Evolutionary conservation across 2,113 vertebrate genomes (phyloP).

Genomic region (Paedocypris sp.): DNA sequence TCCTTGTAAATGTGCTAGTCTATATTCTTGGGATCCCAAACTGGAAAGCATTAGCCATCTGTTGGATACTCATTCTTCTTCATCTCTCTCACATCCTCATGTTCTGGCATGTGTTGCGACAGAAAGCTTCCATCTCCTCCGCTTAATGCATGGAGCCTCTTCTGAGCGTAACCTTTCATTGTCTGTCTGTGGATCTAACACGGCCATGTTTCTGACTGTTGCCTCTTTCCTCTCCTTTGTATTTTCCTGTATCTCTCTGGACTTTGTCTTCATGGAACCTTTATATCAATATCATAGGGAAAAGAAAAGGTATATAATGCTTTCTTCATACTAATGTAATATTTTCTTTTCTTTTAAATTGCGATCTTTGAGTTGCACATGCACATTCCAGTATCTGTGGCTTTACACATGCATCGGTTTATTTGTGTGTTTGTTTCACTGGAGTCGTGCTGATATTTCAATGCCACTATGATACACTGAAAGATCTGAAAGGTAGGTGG

Average conservation of each 20-base stretch:
- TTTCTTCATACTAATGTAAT: conserved; percentile 46
- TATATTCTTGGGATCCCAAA: conserved; percentile 16
- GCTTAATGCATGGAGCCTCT: conserved; percentile 35
- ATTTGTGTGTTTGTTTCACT: conserved; percentile 20
- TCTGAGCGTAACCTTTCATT: conserved; percentile 30
- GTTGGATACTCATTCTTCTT: conserved; percentile 25
- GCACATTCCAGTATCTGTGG: conserved; percentile 31
- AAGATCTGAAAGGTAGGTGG: conserved; percentile 57
- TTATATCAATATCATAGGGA: conserved; percentile 84
- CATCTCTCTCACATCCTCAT: conserved; percentile 23
- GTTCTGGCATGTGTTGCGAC: conserved; percentile 28
- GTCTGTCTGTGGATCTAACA: conserved; percentile 33
- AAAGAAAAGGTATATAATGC: conserved; percentile 84
- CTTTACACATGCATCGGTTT: conserved; percentile 31
- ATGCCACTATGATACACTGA: conserved; percentile 20
- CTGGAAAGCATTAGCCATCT: conserved; percentile 29
- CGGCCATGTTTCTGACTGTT: conserved; percentile 37
- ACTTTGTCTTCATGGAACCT: conserved; percentile 65
- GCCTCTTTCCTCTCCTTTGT: conserved; percentile 41
- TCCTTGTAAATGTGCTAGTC: conserved; percentile 28
- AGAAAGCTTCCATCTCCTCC: conserved; percentile 16
- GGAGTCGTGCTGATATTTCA: conserved; percentile 24
- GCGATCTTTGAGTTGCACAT: conserved; percentile 16
- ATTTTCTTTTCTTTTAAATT: conserved; percentile 33
- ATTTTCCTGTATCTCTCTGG: conserved; percentile 40